Conservation (phyloP, 2,888 invertebrate genomes). For the Acrobasis consociella region DNA sequence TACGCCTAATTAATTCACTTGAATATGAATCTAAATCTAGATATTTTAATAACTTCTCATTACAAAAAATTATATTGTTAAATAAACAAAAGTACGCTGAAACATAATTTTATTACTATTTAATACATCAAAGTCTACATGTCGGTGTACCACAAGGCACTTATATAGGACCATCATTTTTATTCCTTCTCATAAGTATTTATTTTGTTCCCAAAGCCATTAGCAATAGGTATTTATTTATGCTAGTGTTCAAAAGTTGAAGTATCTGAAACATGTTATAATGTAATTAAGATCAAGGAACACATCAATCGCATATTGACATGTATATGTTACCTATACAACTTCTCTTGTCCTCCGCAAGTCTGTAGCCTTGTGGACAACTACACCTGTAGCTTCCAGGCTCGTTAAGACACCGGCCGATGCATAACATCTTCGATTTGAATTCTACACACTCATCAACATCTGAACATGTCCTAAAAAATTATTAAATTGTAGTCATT, state of each 20-base stretch:
- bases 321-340: constrained; percentile 87
- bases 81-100: too few species aligned
- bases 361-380: constrained; percentile 90
- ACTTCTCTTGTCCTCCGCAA: constrained; percentile 88
- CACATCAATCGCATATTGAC: background rate
- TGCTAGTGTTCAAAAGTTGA: too few species aligned
- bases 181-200: too few species aligned
- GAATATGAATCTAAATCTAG: background rate
- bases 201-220: too few species aligned
- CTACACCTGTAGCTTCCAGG: constrained; percentile 92
- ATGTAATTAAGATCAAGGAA: too few species aligned
- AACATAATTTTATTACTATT: too few species aligned
- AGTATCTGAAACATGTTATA: too few species aligned
- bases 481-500: background rate
- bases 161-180: background rate
- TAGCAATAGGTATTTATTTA: too few species aligned
- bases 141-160: background rate
- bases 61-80: too few species aligned
- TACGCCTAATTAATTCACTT: background rate
- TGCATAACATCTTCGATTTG: constrained; percentile 86
- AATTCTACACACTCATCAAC: constrained; percentile 93
- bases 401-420: constrained; percentile 92
- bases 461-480: constrained; percentile 86
- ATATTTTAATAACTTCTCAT: background rate
- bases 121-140: background rate